A percentile compares a stretch with the other conserved stretches of the same genome.
Conservation (phyloP, 2,888 invertebrate species). For the Brachycybe producta region DNA sequence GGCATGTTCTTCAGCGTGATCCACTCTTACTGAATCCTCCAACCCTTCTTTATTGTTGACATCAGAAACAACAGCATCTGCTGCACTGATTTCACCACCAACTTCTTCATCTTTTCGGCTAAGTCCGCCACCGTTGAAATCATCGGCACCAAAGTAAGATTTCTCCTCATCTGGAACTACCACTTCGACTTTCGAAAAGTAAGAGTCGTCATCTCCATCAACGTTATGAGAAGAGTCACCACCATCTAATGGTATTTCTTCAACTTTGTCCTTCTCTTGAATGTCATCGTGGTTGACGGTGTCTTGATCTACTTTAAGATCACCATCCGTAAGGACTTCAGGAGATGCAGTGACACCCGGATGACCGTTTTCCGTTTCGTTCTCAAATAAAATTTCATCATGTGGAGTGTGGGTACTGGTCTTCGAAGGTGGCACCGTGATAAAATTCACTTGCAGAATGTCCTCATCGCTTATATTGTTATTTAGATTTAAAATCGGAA, state of each 20-base stretch:
- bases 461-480: no score
- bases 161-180: constrained; percentile 13
- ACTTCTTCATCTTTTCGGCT: not conserved
- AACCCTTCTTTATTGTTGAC: not conserved
- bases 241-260: not conserved
- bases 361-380: no score
- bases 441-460: no score
- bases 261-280: not conserved
- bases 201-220: no score
- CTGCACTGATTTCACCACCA: constrained; percentile 3
- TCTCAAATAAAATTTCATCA: no score
- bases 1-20: no score
- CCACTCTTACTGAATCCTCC: not conserved
- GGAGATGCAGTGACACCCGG: no score
- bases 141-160: constrained; percentile 14
- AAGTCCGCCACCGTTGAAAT: not conserved
- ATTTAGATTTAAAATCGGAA: no score
- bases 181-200: no score
- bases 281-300: not conserved
- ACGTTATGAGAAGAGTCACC: not conserved
- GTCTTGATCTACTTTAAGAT: not conserved
- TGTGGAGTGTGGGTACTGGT: no score
- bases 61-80: not conserved
- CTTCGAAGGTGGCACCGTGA: no score
- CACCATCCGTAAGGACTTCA: no score